Evolutionary conservation across 2,888 invertebrate species (phyloP).

Genomic region (Temnothorax unifasciatus): DNA sequence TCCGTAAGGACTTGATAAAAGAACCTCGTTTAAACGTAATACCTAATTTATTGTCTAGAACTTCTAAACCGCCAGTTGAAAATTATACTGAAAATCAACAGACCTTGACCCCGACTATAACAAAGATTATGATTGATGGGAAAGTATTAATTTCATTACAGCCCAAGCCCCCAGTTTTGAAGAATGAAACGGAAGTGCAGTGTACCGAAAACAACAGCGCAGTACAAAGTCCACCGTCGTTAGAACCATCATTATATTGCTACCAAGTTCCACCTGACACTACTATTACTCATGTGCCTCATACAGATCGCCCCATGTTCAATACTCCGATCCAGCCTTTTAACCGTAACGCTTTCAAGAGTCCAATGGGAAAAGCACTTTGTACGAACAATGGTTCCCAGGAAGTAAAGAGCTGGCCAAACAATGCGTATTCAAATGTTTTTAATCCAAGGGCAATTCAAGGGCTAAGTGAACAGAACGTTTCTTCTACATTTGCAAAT

Average conservation of each 20-base stretch:
- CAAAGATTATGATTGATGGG: background rate
- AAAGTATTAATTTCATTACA: background rate
- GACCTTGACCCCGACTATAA: conserved; percentile 53
- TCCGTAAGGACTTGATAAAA: conserved; percentile 76
- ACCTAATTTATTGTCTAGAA: background rate
- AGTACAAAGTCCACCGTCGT: background rate
- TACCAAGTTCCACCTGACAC: background rate
- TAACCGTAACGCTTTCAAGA: conserved; percentile 11
- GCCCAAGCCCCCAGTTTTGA: conserved; percentile 59
- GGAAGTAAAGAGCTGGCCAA: conserved; percentile 45
- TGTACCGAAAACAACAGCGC: background rate
- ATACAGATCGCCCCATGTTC: too few relatives aligned
- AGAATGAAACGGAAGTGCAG: conserved; percentile 55
- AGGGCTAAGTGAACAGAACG: background rate
- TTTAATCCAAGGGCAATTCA: background rate
- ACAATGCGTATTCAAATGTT: background rate
- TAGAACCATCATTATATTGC: background rate
- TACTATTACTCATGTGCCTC: background rate
- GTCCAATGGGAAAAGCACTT: conserved; percentile 15
- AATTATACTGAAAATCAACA: conserved; percentile 51
- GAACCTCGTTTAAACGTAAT: conserved; percentile 72
- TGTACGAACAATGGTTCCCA: conserved; percentile 48
- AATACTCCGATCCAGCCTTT: background rate
- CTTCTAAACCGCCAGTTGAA: conserved; percentile 53
- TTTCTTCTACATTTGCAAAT: background rate